phyloP scores from a whole-genome alignment of 2,888 invertebrate species.

The Parapristionchus giblindavisi region DNA sequence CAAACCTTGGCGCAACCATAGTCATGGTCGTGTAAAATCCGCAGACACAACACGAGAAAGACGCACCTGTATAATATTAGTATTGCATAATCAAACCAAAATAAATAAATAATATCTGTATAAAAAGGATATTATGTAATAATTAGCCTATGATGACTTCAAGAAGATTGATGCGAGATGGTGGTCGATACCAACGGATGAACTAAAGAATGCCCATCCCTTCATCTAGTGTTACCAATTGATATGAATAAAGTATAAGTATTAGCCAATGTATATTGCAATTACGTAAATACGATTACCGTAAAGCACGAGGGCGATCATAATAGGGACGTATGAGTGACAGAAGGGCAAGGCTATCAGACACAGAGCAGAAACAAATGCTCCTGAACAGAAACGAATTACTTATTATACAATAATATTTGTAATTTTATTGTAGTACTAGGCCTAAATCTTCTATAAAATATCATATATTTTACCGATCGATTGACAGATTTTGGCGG shows the following conservation, averaged over 20 bases:
- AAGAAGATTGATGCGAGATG: too few species aligned
- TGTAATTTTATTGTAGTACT: too few species aligned
- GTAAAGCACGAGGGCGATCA: slow-evolving; percentile 4
- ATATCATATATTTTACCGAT: background rate
- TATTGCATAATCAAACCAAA: background rate
- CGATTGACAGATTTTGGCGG: slow-evolving; percentile 21
- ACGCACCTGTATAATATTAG: background rate
- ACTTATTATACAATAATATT: too few species aligned
- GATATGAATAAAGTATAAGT: background rate
- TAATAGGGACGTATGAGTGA: slow-evolving; percentile 1
- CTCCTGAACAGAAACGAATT: background rate
- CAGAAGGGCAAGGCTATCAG: slow-evolving; percentile 34
- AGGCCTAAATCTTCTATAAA: background rate
- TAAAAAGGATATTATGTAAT: too few species aligned
- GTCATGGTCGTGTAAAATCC: slow-evolving; percentile 31
- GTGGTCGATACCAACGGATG: too few species aligned
- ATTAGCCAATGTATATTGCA: background rate
- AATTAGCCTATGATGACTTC: too few species aligned
- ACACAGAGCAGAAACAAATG: slow-evolving; percentile 4
- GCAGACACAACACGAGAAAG: slow-evolving; percentile 22
- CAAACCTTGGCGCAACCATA: slow-evolving; percentile 24
- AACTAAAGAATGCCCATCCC: too few species aligned
- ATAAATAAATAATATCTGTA: too few species aligned
- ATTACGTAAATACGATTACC: background rate
- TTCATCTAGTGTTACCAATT: too few species aligned